These are phyloP conservation scores for Hypotaenidia philippensis DNA, from an alignment of 2,797 vertebrate genomes.

Conservation along the genomic window DNA sequence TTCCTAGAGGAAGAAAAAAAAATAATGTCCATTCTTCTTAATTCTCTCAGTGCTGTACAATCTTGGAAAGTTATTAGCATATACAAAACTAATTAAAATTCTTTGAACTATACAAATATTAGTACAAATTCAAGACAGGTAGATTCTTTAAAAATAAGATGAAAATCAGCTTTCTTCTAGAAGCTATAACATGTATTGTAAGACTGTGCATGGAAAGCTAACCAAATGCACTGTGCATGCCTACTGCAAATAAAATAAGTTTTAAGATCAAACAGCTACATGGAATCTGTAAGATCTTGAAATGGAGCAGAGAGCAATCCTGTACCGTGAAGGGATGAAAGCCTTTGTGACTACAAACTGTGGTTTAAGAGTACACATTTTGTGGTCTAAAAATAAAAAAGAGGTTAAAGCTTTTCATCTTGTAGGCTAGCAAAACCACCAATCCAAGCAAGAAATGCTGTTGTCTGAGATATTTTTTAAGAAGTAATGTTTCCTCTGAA, in stretches of 20 bases:
- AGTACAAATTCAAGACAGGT: background rate
- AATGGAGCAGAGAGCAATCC: background rate
- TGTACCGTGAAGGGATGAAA: slow-evolving; percentile 12
- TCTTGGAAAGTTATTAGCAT: background rate
- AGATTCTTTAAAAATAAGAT: background rate
- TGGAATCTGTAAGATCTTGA: background rate
- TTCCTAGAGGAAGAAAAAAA: background rate
- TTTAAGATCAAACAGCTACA: background rate
- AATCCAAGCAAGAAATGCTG: slow-evolving; percentile 29
- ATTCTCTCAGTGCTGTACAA: background rate
- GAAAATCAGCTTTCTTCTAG: background rate
- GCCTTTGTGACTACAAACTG: background rate
- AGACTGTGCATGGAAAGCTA: background rate
- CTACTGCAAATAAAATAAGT: background rate
- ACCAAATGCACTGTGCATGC: background rate
- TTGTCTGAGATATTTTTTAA: background rate
- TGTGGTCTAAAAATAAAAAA: slow-evolving; percentile 32
- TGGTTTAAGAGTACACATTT: slow-evolving; percentile 3
- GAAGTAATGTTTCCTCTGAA: slow-evolving; percentile 47
- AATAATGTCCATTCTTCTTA: background rate
- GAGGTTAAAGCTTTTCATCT: slow-evolving; percentile 39
- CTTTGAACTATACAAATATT: background rate
- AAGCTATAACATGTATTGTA: background rate
- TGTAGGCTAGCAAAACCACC: slow-evolving; percentile 9
- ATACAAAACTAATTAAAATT: background rate